phyloP scores from a whole-genome alignment of 2,797 vertebrate species.

The Trichosurus vulpecula region DNA sequence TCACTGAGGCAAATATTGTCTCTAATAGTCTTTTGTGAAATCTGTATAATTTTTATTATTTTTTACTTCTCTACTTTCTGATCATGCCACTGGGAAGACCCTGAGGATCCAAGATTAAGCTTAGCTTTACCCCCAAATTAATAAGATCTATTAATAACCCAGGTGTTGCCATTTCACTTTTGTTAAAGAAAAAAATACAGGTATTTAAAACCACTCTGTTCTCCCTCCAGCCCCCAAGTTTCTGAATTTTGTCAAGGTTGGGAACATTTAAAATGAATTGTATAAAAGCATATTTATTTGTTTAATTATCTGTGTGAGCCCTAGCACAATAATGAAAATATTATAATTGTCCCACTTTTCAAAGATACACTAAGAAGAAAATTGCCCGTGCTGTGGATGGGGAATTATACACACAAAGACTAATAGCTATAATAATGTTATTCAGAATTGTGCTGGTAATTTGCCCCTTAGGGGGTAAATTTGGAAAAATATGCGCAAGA shows the following conservation, averaged over 20 bases:
- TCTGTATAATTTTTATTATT: conserved; percentile 25
- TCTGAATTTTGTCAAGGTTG: conserved; percentile 51
- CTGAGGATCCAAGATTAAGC: conserved; percentile 1
- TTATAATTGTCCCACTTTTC: conserved; percentile 73
- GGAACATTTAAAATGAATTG: conserved; percentile 63
- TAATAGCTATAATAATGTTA: conserved; percentile 76
- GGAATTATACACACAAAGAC: conserved; percentile 72
- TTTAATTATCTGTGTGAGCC: conserved; percentile 74
- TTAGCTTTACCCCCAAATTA: conserved; percentile 57
- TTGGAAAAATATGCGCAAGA: conserved; percentile 65
- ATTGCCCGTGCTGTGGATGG: conserved; percentile 67
- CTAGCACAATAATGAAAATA: conserved; percentile 71
- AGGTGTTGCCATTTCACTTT: conserved; percentile 49
- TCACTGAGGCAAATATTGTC: conserved; percentile 40
- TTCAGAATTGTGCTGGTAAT: conserved; percentile 73
- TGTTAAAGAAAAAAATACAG: conserved; percentile 47
- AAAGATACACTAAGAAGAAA: conserved; percentile 73
- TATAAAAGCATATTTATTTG: conserved; percentile 74
- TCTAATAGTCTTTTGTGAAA: conserved; percentile 41
- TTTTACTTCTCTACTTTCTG: conserved; percentile 3
- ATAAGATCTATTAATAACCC: conserved; percentile 71
- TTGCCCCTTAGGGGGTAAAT: conserved; percentile 66
- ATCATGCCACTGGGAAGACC: conserved; percentile 44
- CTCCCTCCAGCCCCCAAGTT: conserved; percentile 21
- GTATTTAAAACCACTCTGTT: conserved; percentile 29